These are phyloP conservation scores for Australoheros facetus DNA, from an alignment of 2,797 vertebrate genomes.

Conservation along the genomic window DNA sequence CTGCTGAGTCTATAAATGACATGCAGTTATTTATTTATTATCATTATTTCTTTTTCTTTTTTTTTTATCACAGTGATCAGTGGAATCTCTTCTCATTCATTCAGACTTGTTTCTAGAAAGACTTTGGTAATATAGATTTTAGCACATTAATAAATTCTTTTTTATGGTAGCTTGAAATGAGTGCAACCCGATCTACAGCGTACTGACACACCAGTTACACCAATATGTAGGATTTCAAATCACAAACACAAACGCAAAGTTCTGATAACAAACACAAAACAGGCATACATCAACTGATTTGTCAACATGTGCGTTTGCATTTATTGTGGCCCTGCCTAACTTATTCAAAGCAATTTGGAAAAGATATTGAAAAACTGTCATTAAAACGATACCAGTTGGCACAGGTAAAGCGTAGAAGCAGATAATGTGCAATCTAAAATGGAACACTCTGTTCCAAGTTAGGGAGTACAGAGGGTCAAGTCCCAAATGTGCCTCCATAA, in stretches of 20 bases:
- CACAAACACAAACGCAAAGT: neutral
- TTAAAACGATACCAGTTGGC: neutral
- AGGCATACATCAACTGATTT: neutral
- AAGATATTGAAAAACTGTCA: neutral
- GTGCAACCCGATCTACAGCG: neutral
- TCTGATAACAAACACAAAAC: neutral
- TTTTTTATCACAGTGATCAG: too few relatives aligned
- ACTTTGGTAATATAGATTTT: neutral
- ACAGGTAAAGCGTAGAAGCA: neutral
- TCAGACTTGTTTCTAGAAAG: neutral
- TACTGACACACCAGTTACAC: neutral
- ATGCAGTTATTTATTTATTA: too few relatives aligned
- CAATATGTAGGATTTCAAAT: neutral
- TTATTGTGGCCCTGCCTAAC: neutral
- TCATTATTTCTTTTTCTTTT: too few relatives aligned
- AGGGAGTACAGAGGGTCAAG: conserved; percentile 1
- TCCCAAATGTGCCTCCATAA: conserved; percentile 39
- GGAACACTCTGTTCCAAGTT: neutral
- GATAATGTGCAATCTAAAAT: conserved; percentile 27
- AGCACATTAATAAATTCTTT: neutral
- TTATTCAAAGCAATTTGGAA: neutral
- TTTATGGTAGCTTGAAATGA: neutral
- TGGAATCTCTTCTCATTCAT: neutral
- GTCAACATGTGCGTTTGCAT: neutral
- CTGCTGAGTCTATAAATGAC: neutral